Percentiles rank a stretch among this genome's conserved stretches.
These are phyloP conservation scores for Neolamprologus modestus DNA, from an alignment of 2,113 vertebrate species.

Conservation along the genomic window DNA sequence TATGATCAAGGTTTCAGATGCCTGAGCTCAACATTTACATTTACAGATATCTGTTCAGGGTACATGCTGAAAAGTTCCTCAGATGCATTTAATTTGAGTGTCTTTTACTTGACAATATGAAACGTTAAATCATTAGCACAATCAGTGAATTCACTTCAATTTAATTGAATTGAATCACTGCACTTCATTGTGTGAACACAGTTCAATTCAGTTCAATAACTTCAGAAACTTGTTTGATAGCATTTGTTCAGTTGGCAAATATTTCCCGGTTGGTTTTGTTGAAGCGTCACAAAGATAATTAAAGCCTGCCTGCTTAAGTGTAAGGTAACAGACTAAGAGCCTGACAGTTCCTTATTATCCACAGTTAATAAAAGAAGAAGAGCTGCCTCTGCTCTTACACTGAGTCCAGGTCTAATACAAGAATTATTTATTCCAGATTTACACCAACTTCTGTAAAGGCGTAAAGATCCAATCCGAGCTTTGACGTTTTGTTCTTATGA, in stretches of 20 bases:
- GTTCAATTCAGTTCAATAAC: rapidly evolving
- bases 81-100: rapidly evolving
- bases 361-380: neutral
- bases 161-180: neutral
- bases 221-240: neutral
- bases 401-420: rapidly evolving
- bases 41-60: neutral
- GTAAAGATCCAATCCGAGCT: rapidly evolving
- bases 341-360: neutral
- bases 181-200: rapidly evolving
- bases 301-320: rapidly evolving
- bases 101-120: neutral
- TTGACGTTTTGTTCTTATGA: rapidly evolving
- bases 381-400: rapidly evolving
- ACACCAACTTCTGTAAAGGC: neutral
- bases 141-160: rapidly evolving
- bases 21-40: rapidly evolving
- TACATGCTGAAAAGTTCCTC: rapidly evolving
- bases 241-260: rapidly evolving
- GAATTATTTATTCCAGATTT: neutral
- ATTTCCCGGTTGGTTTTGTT: neutral
- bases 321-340: neutral
- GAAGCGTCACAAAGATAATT: rapidly evolving
- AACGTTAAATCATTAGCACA: rapidly evolving
- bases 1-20: neutral